A percentile compares a stretch with the other conserved stretches of the same genome.
Evolutionary conservation across 2,113 vertebrate genomes (phyloP).

Genomic region (Gasterosteus aculeatus): DNA sequence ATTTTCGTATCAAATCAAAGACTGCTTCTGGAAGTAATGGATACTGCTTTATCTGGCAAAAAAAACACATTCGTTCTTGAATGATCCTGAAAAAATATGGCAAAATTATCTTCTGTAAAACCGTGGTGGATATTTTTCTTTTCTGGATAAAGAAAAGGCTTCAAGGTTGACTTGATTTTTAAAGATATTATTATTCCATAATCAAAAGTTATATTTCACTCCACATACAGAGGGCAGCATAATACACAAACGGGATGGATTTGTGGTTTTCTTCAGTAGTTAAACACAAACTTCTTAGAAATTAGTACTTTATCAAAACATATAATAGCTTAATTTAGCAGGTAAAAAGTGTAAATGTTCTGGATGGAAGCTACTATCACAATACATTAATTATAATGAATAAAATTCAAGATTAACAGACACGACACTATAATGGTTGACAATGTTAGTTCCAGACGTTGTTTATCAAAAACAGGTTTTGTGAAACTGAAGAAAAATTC

Average conservation of each 20-base stretch:
- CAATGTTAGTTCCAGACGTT: not conserved
- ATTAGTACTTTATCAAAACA: not conserved
- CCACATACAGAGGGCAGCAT: not conserved
- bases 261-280: not conserved
- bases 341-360: not conserved
- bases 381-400: not conserved
- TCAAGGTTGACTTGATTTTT: not conserved
- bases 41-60: conserved; percentile 1
- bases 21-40: not conserved
- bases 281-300: not conserved
- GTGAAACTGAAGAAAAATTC: too few species aligned
- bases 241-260: not conserved
- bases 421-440: not conserved
- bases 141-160: not conserved
- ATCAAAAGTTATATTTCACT: not conserved
- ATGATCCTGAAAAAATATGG: not conserved
- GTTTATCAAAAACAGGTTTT: not conserved
- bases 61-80: not conserved
- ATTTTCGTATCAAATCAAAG: conserved; percentile 8
- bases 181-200: not conserved
- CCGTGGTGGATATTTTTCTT: not conserved
- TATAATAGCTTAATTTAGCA: not conserved
- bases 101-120: not conserved
- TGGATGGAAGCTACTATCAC: not conserved
- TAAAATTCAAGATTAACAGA: not conserved